Conservation (phyloP, 1,140 invertebrate genomes). For the Euura lappo region DNA sequence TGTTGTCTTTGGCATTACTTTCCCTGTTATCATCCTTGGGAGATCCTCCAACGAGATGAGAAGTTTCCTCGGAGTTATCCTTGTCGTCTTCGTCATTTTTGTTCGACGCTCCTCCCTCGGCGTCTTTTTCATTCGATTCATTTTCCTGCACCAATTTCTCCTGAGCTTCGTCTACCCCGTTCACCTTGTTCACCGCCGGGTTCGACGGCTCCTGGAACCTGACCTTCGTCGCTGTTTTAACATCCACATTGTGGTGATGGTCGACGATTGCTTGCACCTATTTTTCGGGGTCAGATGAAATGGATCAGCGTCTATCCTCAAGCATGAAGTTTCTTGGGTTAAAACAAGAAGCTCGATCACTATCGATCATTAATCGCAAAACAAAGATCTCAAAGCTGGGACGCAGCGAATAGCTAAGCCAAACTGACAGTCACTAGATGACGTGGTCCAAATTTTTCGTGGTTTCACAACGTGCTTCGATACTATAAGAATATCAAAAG, state of each 20-base stretch:
- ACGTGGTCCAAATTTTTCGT: no score
- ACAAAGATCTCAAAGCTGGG: no score
- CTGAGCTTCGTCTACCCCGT: conserved; percentile 39
- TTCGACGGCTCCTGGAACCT: conserved; percentile 79
- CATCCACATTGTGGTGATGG: conserved; percentile 78
- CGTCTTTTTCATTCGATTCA: conserved; percentile 37
- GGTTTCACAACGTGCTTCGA: no score
- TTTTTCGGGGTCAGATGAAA: neutral
- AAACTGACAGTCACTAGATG: no score
- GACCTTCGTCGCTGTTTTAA: conserved; percentile 82
- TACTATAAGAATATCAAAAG: no score
- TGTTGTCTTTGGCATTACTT: conserved; percentile 48
- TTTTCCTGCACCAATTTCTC: conserved; percentile 44
- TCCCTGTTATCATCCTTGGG: conserved; percentile 50
- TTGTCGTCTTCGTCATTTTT: conserved; percentile 31
- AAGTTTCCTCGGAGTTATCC: conserved; percentile 34
- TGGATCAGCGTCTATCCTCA: no score
- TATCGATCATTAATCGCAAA: no score
- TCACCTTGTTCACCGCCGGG: conserved; percentile 43
- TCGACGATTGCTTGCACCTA: conserved; percentile 93
- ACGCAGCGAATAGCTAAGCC: no score
- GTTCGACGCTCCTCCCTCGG: conserved; percentile 26
- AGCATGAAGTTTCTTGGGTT: no score
- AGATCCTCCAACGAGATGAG: conserved; percentile 39
- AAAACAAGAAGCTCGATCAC: no score